Evolutionary conservation across 2,113 vertebrate species (phyloP).

Genomic region (Daphoenositta chrysoptera): DNA sequence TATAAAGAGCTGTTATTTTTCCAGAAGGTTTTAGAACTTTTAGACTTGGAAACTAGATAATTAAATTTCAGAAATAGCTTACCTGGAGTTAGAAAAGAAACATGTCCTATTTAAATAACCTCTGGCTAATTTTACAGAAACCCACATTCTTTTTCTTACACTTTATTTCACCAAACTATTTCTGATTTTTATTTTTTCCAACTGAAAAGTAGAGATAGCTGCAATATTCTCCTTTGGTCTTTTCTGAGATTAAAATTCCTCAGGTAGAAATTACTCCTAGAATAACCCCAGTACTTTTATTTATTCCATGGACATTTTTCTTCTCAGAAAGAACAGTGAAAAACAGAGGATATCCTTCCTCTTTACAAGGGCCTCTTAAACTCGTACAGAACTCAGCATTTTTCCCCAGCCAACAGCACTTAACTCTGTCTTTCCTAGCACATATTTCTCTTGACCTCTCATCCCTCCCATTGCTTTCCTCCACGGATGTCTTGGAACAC

Average conservation of each 20-base stretch:
- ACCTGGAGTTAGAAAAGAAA: neutral
- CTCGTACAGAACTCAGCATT: neutral
- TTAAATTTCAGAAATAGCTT: neutral
- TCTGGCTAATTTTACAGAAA: neutral
- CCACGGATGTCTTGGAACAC: neutral
- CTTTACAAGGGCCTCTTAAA: neutral
- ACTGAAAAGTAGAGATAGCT: neutral
- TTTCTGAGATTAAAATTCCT: neutral
- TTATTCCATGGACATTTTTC: neutral
- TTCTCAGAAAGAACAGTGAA: neutral
- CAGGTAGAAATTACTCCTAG: neutral
- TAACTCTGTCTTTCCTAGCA: neutral
- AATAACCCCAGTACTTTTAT: neutral
- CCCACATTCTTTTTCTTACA: neutral
- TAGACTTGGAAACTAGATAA: neutral
- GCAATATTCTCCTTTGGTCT: neutral
- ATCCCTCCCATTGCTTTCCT: neutral
- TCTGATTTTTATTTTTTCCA: neutral
- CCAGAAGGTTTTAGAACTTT: neutral
- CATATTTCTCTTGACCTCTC: neutral
- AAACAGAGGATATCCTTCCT: neutral
- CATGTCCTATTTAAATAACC: neutral
- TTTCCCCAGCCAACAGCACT: neutral
- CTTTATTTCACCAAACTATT: neutral
- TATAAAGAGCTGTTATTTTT: neutral